Evolutionary conservation across 1,140 invertebrate species (phyloP).

Genomic region (Heliconius nattereri): DNA sequence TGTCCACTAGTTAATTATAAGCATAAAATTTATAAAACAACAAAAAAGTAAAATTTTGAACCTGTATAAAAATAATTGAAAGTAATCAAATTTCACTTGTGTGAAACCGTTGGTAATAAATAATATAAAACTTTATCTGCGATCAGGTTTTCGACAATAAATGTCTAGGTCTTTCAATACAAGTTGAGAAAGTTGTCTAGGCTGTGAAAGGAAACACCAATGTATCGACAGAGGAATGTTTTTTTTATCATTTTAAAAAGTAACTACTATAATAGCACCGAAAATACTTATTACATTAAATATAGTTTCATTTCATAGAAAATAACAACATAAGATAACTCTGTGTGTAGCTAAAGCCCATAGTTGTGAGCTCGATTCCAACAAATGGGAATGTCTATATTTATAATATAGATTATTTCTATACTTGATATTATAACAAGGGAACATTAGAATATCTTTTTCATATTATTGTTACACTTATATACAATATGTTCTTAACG

Average conservation of each 20-base stretch:
- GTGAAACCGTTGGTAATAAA: background rate
- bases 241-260: background rate
- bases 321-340: too few species aligned
- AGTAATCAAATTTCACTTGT: background rate
- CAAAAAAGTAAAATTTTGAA: background rate
- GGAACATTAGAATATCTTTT: too few species aligned
- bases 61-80: background rate
- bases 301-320: too few species aligned
- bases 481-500: too few species aligned
- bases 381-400: too few species aligned
- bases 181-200: constrained; percentile 12
- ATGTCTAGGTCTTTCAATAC: constrained; percentile 9
- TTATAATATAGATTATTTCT: too few species aligned
- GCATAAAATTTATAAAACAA: background rate
- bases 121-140: constrained; percentile 8
- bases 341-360: too few species aligned
- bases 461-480: too few species aligned
- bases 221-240: background rate
- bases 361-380: too few species aligned
- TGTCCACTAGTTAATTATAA: too few species aligned
- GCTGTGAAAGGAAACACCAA: background rate
- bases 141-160: constrained; percentile 9
- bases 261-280: background rate
- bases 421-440: too few species aligned
- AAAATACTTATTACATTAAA: background rate